Evolutionary conservation across 2,797 vertebrate genomes (phyloP).

Genomic region (Antrozous pallidus): DNA sequence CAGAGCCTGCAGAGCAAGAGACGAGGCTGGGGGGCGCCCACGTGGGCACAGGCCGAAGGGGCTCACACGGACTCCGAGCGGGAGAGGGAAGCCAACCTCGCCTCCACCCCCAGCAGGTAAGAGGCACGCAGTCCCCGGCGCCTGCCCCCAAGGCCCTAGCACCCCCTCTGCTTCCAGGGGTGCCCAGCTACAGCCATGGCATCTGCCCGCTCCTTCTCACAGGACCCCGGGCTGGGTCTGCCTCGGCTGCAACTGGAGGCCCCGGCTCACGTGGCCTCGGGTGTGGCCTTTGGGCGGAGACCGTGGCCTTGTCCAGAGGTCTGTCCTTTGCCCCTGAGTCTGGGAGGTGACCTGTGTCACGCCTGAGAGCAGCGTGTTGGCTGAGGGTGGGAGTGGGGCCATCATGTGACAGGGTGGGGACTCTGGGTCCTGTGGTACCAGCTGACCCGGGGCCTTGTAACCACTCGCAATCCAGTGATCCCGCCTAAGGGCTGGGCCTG

Average conservation of each 20-base stretch:
- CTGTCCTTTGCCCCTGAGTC: background rate
- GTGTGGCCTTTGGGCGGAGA: background rate
- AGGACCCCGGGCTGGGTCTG: accelerated
- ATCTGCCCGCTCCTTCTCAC: background rate
- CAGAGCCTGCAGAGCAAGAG: conserved; percentile 22
- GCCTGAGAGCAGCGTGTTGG: background rate
- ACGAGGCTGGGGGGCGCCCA: background rate
- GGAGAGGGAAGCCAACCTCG: accelerated
- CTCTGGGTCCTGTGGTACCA: background rate
- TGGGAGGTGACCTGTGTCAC: background rate
- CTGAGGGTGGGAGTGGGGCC: background rate
- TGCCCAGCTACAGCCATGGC: accelerated
- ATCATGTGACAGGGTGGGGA: background rate
- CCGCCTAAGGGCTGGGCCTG: accelerated
- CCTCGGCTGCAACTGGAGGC: background rate
- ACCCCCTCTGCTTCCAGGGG: background rate
- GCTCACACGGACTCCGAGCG: accelerated
- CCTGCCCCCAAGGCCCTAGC: too few species aligned
- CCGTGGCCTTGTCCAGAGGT: background rate
- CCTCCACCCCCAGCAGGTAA: background rate
- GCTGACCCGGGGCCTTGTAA: background rate
- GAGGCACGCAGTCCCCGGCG: background rate
- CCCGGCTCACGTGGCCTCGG: background rate
- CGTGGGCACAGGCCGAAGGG: accelerated
- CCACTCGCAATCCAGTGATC: accelerated